Percentiles rank a stretch among this genome's conserved stretches.
Evolutionary conservation across 2,113 vertebrate genomes (phyloP).

Genomic region (Piprites chloris): DNA sequence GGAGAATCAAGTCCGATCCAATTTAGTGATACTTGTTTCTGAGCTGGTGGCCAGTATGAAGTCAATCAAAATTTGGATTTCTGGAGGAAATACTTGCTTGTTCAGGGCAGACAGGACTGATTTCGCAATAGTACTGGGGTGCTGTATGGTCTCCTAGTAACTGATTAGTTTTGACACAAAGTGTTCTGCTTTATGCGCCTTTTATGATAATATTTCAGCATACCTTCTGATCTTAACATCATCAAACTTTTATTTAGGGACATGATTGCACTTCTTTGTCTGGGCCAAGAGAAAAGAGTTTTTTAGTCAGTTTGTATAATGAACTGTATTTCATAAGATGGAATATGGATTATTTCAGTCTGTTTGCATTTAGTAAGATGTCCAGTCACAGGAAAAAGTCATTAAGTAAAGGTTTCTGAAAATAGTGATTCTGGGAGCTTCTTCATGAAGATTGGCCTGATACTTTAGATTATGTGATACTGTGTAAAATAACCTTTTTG

Average conservation of each 20-base stretch:
- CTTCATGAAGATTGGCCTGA: background rate
- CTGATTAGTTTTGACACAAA: background rate
- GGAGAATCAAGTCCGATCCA: background rate
- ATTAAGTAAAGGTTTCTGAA: background rate
- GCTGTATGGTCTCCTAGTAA: background rate
- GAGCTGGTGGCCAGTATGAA: background rate
- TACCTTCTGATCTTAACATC: background rate
- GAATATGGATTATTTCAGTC: background rate
- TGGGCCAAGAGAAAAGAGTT: background rate
- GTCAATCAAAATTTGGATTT: background rate
- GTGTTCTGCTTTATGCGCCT: background rate
- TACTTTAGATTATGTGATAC: background rate
- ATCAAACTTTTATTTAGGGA: background rate
- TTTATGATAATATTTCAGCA: background rate
- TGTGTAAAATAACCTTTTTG: background rate
- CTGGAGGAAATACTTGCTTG: background rate
- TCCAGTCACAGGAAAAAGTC: background rate
- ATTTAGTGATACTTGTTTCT: background rate
- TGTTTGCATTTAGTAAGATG: background rate
- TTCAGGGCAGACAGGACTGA: background rate
- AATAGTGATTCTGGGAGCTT: background rate
- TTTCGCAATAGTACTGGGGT: background rate
- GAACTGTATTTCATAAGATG: background rate
- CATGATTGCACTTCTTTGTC: background rate
- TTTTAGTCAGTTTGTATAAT: background rate